Evolutionary conservation across 1,140 invertebrate genomes (phyloP).

Genomic region (Sarcophaga peregrina): DNA sequence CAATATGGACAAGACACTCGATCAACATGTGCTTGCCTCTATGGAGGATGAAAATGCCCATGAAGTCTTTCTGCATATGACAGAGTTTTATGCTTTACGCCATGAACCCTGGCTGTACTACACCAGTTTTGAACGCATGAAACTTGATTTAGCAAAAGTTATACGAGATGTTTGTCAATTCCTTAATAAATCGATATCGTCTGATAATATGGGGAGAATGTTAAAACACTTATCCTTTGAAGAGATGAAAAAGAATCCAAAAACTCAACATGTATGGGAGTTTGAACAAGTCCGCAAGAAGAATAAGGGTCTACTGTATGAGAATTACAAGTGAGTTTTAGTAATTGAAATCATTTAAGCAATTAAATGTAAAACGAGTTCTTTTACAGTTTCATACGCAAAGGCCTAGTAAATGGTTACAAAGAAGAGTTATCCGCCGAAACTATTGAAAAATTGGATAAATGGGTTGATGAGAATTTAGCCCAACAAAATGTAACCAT

Average conservation of each 20-base stretch:
- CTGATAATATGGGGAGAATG: conserved; percentile 51
- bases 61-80: conserved; percentile 69
- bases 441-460: conserved; percentile 47
- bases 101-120: conserved; percentile 79
- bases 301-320: not conserved
- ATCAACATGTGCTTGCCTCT: not conserved
- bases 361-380: not conserved
- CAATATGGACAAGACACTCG: conserved; percentile 68
- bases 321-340: conserved; percentile 28
- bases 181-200: conserved; percentile 50
- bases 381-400: conserved; percentile 50
- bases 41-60: not conserved
- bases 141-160: conserved; percentile 51
- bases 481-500: conserved; percentile 44
- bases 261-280: conserved; percentile 43
- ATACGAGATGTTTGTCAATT: conserved; percentile 53
- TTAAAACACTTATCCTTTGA: conserved; percentile 58
- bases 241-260: conserved; percentile 55
- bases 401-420: conserved; percentile 53
- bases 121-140: conserved; percentile 82
- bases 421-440: conserved; percentile 52
- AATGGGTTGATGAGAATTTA: conserved; percentile 39
- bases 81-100: conserved; percentile 78
- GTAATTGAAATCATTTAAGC: not conserved
- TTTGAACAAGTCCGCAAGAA: conserved; percentile 36